Evolutionary conservation across 2,797 vertebrate genomes (phyloP), one percentile per base, ranked within the genome.

Genomic region (Poecilia gillii): DNA sequence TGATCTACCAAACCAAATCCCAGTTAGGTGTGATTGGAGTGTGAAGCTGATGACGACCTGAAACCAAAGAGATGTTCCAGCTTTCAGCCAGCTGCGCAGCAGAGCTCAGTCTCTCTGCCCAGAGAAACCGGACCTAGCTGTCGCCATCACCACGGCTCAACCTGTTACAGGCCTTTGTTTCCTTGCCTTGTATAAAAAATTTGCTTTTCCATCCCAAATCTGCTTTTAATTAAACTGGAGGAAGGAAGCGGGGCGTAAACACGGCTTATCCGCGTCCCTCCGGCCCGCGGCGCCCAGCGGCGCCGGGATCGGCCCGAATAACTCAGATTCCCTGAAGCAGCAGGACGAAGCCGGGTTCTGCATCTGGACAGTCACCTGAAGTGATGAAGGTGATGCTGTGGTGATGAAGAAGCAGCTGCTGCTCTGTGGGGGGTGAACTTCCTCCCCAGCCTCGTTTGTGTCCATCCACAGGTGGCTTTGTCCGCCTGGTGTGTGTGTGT

Each of bases 191-290:
- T 87, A 87, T 87, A 91, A 95, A 94, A 95, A 94, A 94, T 91
- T 91, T 88, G 91, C 91, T 94, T 96, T 95, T 93, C 86, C 91
- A 90, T 87, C 87, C 93, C 88, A 96, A 96, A 96, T 96, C 95
- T 96, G 95, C 95, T 96, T 96, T 96, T 96, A 96, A 96, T 95
- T 96, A 95, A 96, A 96, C 92, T 89, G 77, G 85, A 80, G 84
- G 85, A 83, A 66, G 84, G 74, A 85, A 94, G 91, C 87, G 77
- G 64, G 70, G 77, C 87, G 84, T 6, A 90, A 92, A 92, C 88
- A 85, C 90, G 89, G 95, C 95, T 96, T 96, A 96, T 94, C 93
- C 90, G 82, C 25, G 84, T 93, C 91, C 87, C 80, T 91, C 84
- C 81, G 87, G 89, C 90, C 82, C 64, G 28, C 45, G 81, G 89